phyloP scores from a whole-genome alignment of 2,797 vertebrate genomes.

The Perodicticus potto region DNA sequence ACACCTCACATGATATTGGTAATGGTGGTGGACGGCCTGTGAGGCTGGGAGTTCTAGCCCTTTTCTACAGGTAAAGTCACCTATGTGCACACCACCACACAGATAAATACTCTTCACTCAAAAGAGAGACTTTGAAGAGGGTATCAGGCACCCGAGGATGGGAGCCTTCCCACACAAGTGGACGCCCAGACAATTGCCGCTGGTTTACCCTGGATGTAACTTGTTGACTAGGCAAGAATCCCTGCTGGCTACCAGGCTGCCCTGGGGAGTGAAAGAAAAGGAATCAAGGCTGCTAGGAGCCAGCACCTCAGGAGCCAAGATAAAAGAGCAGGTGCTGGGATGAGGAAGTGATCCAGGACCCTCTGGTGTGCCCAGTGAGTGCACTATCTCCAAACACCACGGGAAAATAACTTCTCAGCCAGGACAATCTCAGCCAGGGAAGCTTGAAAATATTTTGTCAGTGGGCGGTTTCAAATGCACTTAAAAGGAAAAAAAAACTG shows the following conservation, averaged over 20 bases:
- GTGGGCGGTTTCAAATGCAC: background rate
- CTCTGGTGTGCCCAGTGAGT: fast-evolving
- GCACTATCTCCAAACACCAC: fast-evolving
- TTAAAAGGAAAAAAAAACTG: background rate
- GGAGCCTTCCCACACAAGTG: background rate
- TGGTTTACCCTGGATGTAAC: background rate
- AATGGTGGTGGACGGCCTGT: fast-evolving
- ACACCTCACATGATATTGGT: fast-evolving
- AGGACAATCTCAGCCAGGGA: background rate
- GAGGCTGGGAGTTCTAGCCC: background rate
- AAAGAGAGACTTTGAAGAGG: background rate
- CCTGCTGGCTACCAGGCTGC: background rate
- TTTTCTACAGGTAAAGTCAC: background rate
- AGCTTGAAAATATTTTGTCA: background rate
- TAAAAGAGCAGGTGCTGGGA: background rate
- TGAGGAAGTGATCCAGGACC: background rate
- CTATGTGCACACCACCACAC: too few species aligned
- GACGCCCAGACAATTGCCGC: background rate
- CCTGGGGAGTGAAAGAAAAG: fast-evolving
- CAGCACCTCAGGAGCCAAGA: background rate
- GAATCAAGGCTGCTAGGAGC: background rate
- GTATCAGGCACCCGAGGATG: background rate
- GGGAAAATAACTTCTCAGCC: fast-evolving
- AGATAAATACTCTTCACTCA: background rate
- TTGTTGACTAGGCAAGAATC: background rate